Evolutionary conservation across 2,888 invertebrate species (phyloP).

Genomic region (Choreutis nemorana): DNA sequence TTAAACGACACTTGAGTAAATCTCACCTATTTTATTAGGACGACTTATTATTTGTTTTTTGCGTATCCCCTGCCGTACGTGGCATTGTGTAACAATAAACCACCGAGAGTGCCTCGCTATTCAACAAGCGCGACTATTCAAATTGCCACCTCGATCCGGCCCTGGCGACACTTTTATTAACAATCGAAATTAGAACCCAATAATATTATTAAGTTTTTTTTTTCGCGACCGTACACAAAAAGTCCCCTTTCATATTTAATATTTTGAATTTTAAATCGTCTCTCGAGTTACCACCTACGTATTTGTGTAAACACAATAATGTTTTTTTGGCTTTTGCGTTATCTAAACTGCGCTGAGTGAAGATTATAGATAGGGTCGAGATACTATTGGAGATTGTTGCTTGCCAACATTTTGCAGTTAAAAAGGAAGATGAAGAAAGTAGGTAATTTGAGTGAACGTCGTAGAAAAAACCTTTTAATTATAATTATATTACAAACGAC

Average conservation of each 20-base stretch:
- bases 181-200: constrained; percentile 66
- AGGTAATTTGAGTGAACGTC: too few species aligned
- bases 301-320: constrained; percentile 65
- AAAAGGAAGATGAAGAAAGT: too few species aligned
- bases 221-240: constrained; percentile 22
- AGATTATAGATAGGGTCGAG: not conserved
- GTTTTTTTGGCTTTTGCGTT: constrained; percentile 44
- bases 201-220: constrained; percentile 57
- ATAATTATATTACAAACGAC: too few species aligned
- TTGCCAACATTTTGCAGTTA: too few species aligned
- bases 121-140: constrained; percentile 47
- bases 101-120: constrained; percentile 31
- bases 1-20: constrained; percentile 30
- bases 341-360: too few species aligned
- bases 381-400: not conserved
- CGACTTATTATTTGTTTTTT: constrained; percentile 21
- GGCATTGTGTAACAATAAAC: constrained; percentile 40
- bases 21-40: constrained; percentile 33
- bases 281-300: constrained; percentile 62
- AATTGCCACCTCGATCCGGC: constrained; percentile 56
- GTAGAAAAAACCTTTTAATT: too few species aligned
- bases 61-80: constrained; percentile 27
- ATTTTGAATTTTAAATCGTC: constrained; percentile 30
- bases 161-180: constrained; percentile 58
- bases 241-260: constrained; percentile 30